Evolutionary conservation across 2,113 vertebrate genomes (phyloP).

Genomic region (Grammomys dolichurus): DNA sequence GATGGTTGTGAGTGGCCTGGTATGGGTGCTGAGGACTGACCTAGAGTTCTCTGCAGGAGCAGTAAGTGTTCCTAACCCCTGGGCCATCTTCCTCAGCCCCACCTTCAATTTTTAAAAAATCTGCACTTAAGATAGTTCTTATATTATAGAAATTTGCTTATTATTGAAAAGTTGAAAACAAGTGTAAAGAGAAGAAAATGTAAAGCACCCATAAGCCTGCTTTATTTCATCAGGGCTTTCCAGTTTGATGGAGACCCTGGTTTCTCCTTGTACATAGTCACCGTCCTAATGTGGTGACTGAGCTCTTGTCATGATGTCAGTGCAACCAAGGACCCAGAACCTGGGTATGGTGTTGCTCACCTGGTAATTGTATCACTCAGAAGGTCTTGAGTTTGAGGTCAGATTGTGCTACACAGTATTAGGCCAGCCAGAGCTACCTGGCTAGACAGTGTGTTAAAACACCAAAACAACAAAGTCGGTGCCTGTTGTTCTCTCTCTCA

Average conservation of each 20-base stretch:
- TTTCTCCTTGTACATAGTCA: too few relatives aligned
- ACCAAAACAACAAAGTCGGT: background rate
- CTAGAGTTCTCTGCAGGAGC: background rate
- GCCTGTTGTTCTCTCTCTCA: background rate
- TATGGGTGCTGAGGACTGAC: background rate
- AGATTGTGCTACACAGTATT: background rate
- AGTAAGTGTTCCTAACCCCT: background rate
- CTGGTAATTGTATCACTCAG: background rate
- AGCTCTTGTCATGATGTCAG: background rate
- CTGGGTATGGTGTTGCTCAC: background rate
- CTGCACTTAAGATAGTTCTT: background rate
- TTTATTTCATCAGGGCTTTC: background rate
- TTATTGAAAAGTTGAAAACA: background rate
- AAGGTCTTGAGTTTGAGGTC: background rate
- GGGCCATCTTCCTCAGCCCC: background rate
- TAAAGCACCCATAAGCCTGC: background rate
- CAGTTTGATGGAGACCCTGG: background rate
- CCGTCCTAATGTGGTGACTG: background rate
- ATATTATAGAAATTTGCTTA: background rate
- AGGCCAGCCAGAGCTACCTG: background rate
- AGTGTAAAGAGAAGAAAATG: slow-evolving; percentile 30
- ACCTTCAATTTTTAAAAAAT: background rate
- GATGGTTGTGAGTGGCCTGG: background rate
- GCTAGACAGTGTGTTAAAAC: background rate
- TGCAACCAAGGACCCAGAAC: background rate